phyloP scores from a whole-genome alignment of 2,113 vertebrate genomes.

The Anarhynchus alexandrinus region DNA sequence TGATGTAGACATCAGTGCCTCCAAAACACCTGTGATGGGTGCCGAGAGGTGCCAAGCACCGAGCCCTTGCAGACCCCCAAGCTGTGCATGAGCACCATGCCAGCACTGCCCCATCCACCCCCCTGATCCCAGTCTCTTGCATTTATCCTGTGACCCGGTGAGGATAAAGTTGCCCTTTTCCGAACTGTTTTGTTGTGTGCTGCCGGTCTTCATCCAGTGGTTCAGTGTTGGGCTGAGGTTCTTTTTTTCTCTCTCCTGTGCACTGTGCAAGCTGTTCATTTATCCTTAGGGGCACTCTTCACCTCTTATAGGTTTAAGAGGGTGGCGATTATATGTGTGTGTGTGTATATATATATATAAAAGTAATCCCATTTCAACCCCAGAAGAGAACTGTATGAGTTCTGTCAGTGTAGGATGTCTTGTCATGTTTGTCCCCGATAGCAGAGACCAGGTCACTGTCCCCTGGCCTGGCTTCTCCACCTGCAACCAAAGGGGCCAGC shows the following conservation, averaged over 20 bases:
- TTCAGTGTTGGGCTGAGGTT: not conserved
- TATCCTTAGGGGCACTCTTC: not conserved
- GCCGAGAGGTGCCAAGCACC: not conserved
- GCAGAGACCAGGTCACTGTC: not conserved
- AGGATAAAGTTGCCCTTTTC: not conserved
- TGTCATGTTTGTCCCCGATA: not conserved
- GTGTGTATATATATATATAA: no score
- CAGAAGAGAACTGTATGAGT: not conserved
- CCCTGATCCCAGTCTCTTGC: fast-evolving
- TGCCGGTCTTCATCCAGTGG: not conserved
- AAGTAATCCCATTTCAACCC: not conserved
- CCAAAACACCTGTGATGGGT: fast-evolving
- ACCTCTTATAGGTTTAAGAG: not conserved
- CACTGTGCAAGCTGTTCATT: not conserved
- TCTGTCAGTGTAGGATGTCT: not conserved
- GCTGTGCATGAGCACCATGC: fast-evolving
- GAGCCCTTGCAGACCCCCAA: not conserved
- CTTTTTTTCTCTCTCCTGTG: not conserved
- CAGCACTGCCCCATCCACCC: not conserved
- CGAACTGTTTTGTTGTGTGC: not conserved
- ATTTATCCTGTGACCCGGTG: not conserved
- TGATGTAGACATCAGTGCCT: not conserved
- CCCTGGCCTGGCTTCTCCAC: not conserved
- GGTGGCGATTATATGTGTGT: not conserved
- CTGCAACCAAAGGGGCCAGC: not conserved